Evolutionary conservation across 2,113 vertebrate species (phyloP).

Genomic region (Ophiodon elongatus): DNA sequence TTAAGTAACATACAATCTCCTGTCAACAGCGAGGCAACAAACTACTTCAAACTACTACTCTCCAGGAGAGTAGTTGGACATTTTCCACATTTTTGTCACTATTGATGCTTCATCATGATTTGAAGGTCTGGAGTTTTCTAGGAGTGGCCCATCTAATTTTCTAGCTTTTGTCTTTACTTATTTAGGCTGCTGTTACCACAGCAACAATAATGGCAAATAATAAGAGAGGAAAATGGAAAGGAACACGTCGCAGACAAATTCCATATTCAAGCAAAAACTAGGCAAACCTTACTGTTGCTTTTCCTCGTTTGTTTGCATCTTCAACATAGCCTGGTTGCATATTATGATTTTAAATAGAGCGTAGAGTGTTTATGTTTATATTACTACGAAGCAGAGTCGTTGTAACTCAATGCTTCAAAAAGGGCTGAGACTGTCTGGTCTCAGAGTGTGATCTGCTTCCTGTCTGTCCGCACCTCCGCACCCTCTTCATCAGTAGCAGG

Average conservation of each 20-base stretch:
- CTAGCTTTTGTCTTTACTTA: background rate
- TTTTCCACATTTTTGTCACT: conserved; percentile 40
- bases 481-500: conserved; percentile 50
- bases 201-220: background rate
- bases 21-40: conserved; percentile 46
- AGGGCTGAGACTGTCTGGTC: conserved; percentile 19
- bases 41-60: conserved; percentile 32
- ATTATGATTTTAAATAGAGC: background rate
- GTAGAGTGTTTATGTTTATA: background rate
- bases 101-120: background rate
- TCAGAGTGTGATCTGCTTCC: conserved; percentile 73
- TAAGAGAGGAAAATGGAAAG: background rate
- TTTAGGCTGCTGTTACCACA: background rate
- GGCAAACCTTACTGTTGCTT: background rate
- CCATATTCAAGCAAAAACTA: background rate
- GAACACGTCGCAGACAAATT: background rate
- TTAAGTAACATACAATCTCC: conserved; percentile 64
- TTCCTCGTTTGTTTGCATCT: background rate
- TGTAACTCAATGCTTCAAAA: conserved; percentile 20
- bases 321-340: background rate
- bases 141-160: background rate
- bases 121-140: background rate
- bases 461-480: conserved; percentile 79
- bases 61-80: conserved; percentile 6
- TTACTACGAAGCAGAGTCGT: background rate